Percentiles rank a stretch among this genome's conserved stretches.
Evolutionary conservation across 2,113 vertebrate species (phyloP).

Genomic region (Spilogale gracilis): DNA sequence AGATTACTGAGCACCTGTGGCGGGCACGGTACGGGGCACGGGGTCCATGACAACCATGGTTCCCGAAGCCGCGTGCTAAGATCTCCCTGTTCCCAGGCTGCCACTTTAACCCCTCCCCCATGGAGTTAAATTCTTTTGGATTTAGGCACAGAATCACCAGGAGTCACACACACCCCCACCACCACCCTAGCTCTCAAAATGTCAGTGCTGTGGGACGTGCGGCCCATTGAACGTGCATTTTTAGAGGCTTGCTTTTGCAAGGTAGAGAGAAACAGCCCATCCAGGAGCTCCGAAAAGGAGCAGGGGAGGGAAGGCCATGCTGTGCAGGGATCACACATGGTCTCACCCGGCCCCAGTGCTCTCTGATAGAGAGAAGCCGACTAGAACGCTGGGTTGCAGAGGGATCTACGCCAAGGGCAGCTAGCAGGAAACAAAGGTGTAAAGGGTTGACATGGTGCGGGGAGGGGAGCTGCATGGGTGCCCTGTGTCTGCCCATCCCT

Average conservation of each 20-base stretch:
- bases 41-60: fast-evolving
- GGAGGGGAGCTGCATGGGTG: background rate
- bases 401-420: no score
- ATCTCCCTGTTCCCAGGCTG: background rate
- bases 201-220: fast-evolving
- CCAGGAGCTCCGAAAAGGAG: background rate
- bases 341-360: fast-evolving
- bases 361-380: background rate
- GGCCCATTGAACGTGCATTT: background rate
- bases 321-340: fast-evolving
- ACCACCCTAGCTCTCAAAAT: background rate
- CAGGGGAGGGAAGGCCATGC: fast-evolving
- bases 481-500: background rate
- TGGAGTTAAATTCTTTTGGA: background rate
- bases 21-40: fast-evolving
- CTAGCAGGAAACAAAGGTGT: background rate
- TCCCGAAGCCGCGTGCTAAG: fast-evolving
- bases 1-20: fast-evolving
- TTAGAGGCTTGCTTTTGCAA: background rate
- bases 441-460: fast-evolving
- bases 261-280: fast-evolving
- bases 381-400: fast-evolving
- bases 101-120: fast-evolving
- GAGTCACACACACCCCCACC: no score
- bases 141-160: background rate